phyloP scores from a whole-genome alignment of 1,140 invertebrate species.

The Drosophila parvula region DNA sequence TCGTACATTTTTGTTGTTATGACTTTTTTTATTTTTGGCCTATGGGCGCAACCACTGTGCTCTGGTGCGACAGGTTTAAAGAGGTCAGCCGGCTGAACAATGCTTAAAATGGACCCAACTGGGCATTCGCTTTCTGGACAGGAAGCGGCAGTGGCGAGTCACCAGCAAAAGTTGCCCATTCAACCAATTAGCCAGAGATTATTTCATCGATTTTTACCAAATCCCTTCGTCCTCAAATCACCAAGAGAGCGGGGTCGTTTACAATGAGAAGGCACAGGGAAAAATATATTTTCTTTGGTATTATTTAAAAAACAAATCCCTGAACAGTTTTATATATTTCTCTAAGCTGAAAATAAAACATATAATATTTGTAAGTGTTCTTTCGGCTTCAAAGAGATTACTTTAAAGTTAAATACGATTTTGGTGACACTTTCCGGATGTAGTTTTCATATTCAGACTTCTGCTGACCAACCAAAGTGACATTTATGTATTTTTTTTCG shows the following conservation, averaged over 20 bases:
- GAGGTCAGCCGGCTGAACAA: constrained; percentile 52
- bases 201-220: constrained; percentile 51
- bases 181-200: constrained; percentile 56
- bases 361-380: not conserved
- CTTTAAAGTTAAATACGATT: not conserved
- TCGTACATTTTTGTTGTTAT: no score
- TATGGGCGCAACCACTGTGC: no score
- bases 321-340: no score
- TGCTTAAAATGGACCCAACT: constrained; percentile 49
- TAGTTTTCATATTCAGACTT: not conserved
- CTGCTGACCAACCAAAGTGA: not conserved
- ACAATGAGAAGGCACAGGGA: not conserved
- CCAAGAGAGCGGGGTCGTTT: not conserved
- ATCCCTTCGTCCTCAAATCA: constrained; percentile 8
- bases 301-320: not conserved
- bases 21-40: no score
- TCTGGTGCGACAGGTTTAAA: constrained; percentile 54
- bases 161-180: constrained; percentile 43
- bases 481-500: constrained; percentile 12
- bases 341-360: not conserved
- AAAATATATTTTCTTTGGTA: not conserved
- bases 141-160: constrained; percentile 25
- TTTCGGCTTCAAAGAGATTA: not conserved
- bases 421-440: not conserved
- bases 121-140: constrained; percentile 43